Conservation (phyloP, 2,888 invertebrate genomes). For the Scaptomyza flava region DNA sequence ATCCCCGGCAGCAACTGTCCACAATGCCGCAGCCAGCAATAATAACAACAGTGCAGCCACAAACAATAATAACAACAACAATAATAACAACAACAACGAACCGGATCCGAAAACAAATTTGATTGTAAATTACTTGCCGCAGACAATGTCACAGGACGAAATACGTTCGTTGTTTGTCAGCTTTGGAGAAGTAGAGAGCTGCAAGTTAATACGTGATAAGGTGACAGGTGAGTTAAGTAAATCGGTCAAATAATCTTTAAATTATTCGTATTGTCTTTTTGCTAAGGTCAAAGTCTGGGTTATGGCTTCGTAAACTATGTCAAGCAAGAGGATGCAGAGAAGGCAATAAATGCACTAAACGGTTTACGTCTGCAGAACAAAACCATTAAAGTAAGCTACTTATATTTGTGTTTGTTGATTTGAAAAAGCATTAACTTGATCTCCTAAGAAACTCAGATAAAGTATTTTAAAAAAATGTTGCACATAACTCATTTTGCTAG, state of each 20-base stretch:
- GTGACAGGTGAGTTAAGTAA: constrained; percentile 89
- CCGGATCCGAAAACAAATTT: constrained; percentile 96
- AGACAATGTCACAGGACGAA: constrained; percentile 97
- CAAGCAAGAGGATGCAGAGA: constrained; percentile 98
- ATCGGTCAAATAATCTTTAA: neutral
- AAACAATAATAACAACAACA: constrained; percentile 86
- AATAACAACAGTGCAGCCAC: constrained; percentile 63
- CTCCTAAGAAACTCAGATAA: too few relatives aligned
- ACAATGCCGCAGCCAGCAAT: constrained; percentile 83
- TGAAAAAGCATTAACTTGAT: neutral
- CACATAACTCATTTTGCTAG: too few relatives aligned
- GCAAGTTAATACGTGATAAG: constrained; percentile 98
- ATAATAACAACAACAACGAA: constrained; percentile 76
- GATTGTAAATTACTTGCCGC: constrained; percentile 97
- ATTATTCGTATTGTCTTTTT: neutral
- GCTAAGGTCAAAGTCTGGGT: constrained; percentile 97
- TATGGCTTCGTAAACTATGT: constrained; percentile 99
- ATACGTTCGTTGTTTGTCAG: constrained; percentile 96
- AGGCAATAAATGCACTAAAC: constrained; percentile 99
- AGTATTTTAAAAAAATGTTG: too few relatives aligned
- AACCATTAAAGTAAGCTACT: constrained; percentile 94
- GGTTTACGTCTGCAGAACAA: constrained; percentile 99
- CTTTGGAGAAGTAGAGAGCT: constrained; percentile 98
- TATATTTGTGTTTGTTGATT: too few relatives aligned
- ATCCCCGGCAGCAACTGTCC: constrained; percentile 52